Base-by-base conservation (phyloP, 2,113 vertebrate genomes). In the Pseudonaja textilis region DNA sequence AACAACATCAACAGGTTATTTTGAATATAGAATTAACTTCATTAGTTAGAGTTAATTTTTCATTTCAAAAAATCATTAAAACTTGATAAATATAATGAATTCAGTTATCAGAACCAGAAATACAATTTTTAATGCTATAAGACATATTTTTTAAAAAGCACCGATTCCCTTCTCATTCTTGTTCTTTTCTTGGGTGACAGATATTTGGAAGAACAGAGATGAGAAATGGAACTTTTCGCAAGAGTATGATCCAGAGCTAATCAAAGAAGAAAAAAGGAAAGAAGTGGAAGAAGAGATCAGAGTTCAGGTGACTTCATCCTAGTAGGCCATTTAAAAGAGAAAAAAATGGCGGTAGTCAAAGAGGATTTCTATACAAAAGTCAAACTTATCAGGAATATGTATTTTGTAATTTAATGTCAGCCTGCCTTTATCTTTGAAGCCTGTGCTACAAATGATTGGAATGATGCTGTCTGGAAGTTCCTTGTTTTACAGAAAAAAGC, bases 231-330 rank as follows among this genome's bases (percentile, higher is more conserved):
- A 98, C 94, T 98, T 98, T 94, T 86, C 93, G 87, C 98, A 98
- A 94, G 96, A 95, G 90, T 98, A 97, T 1, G 98, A 99, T 92
- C 96, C 95, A 0, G 98, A 98, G 95, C 56, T 99, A 94, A 97
- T 98, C 95, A 98, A 97, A 93, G 97, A 97, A 86, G 97, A 97
- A 94, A 98, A 98, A 29, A 96, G 98, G 86, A 94, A 96, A 91
- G 98, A 98, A 93, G 95, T 99, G 54, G 98, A 98, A 95, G 91
- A 96, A 0, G 98, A 99, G 96, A 97, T 99, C 95, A 97, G 98
- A 95, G 91, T 98, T 85, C 98, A 99, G 98, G 98, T 98, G 95
- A 47, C 92, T 64, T 93, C 3, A 52, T 42, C 91, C 42, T 29
- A 34, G 5, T 18, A 39, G 29, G 91, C 89, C 93, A 39, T 29